Evolutionary conservation across 2,888 invertebrate genomes (phyloP).

Genomic region (Trimorus sp.): DNA sequence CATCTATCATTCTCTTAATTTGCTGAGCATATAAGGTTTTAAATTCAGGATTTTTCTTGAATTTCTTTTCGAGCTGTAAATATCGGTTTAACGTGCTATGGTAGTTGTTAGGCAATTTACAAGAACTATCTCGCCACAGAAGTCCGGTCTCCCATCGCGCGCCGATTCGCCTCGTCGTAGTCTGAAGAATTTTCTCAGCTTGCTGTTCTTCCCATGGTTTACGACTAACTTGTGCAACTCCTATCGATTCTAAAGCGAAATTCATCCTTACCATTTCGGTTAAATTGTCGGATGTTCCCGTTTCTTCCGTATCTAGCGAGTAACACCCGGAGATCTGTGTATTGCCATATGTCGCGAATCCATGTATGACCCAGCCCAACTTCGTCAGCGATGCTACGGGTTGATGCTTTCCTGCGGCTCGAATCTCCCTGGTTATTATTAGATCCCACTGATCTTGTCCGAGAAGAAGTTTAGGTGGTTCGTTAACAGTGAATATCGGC

Average conservation of each 20-base stretch:
- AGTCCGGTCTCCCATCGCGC: constrained; percentile 34
- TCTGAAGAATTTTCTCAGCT: constrained; percentile 17
- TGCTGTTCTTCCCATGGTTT: constrained; percentile 25
- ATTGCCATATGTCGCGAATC: background rate
- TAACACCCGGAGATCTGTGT: too few relatives aligned
- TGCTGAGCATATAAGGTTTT: background rate
- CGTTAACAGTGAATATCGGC: background rate
- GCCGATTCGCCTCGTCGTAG: constrained; percentile 22
- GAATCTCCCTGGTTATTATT: constrained; percentile 4
- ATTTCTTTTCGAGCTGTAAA: background rate
- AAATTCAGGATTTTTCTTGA: background rate
- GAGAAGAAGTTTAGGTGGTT: background rate
- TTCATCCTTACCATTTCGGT: constrained; percentile 14
- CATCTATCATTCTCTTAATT: background rate
- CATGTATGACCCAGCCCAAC: background rate
- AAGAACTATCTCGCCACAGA: constrained; percentile 21
- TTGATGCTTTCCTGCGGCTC: constrained; percentile 1
- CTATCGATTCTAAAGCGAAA: constrained; percentile 29
- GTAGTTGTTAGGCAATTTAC: background rate
- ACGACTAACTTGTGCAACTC: constrained; percentile 6
- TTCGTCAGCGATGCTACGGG: background rate
- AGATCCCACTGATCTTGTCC: background rate
- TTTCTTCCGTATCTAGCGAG: background rate
- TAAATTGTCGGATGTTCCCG: background rate
- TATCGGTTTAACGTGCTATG: background rate